phyloP scores from a whole-genome alignment of 2,797 vertebrate genomes.

The Euthynnus affinis region DNA sequence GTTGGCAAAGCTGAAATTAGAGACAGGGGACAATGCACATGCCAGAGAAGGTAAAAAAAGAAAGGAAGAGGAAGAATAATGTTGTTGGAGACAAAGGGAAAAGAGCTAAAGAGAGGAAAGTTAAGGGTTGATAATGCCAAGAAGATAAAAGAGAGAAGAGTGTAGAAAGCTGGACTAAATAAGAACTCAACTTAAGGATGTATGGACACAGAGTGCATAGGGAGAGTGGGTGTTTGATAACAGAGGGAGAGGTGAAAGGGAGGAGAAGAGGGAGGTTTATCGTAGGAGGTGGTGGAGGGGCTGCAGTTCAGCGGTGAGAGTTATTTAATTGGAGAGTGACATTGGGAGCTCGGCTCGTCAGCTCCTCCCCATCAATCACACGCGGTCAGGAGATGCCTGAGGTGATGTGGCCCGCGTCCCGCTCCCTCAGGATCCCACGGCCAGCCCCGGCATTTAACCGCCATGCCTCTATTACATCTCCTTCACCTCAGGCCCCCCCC shows the following conservation, averaged over 20 bases:
- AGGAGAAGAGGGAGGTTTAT: slow-evolving; percentile 59
- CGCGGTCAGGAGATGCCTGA: slow-evolving; percentile 72
- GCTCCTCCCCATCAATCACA: slow-evolving; percentile 84
- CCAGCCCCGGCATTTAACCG: slow-evolving; percentile 60
- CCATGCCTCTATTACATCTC: slow-evolving; percentile 55
- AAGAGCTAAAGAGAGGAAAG: slow-evolving; percentile 15
- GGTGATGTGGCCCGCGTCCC: slow-evolving; percentile 66
- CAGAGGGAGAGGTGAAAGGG: slow-evolving; percentile 62
- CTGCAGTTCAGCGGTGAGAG: slow-evolving; percentile 78
- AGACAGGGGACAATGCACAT: slow-evolving; percentile 28
- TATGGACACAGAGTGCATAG: slow-evolving; percentile 34
- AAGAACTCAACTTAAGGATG: slow-evolving; percentile 60
- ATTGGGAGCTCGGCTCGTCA: slow-evolving; percentile 82
- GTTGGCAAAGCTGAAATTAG: slow-evolving; percentile 56
- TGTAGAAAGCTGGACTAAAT: slow-evolving; percentile 28
- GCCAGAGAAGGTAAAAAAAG: slow-evolving; percentile 1
- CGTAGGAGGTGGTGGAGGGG: slow-evolving; percentile 20
- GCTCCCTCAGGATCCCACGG: slow-evolving; percentile 38
- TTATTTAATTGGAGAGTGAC: slow-evolving; percentile 88
- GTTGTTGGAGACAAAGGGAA: slow-evolving; percentile 15
- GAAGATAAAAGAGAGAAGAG: slow-evolving; percentile 29
- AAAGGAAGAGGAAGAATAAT: slow-evolving; percentile 10
- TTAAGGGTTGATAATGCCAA: slow-evolving; percentile 24
- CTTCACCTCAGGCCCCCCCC: background rate
- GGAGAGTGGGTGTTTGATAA: slow-evolving; percentile 47